Evolutionary conservation across 2,888 invertebrate genomes (phyloP).

Genomic region (Cyrtodaria siliqua): DNA sequence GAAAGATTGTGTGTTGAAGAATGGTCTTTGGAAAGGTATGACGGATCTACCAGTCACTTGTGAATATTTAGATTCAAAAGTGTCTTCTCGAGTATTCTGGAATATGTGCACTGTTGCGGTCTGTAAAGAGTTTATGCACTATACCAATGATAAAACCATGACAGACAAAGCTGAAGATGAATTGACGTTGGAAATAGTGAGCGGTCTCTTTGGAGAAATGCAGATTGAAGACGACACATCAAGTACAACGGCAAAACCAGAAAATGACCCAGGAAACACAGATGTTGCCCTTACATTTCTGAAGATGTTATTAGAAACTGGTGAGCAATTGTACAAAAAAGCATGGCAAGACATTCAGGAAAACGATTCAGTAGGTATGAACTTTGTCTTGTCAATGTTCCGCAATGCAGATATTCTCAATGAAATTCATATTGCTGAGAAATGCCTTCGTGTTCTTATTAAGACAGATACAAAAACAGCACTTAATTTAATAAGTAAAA

Average conservation of each 20-base stretch:
- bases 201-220: background rate
- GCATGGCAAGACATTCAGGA: constrained; percentile 16
- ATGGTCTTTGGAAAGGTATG: too few relatives aligned
- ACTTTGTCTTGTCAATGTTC: constrained; percentile 29
- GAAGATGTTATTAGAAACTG: background rate
- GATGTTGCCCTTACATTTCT: constrained; percentile 5
- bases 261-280: background rate
- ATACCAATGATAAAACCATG: too few relatives aligned
- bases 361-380: constrained; percentile 1
- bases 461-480: background rate
- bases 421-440: constrained; percentile 10
- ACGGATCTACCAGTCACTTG: too few relatives aligned
- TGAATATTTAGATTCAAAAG: too few relatives aligned
- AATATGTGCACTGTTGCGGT: constrained; percentile 14
- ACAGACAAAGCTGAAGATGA: background rate
- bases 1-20: too few relatives aligned
- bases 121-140: background rate
- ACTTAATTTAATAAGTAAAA: constrained; percentile 6
- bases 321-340: background rate
- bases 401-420: constrained; percentile 7
- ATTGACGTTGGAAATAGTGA: background rate
- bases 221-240: background rate
- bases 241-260: constrained; percentile 34
- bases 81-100: constrained; percentile 32
- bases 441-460: background rate